Evolutionary conservation across 2,113 vertebrate species (phyloP).

Genomic region (Chamaea fasciata): DNA sequence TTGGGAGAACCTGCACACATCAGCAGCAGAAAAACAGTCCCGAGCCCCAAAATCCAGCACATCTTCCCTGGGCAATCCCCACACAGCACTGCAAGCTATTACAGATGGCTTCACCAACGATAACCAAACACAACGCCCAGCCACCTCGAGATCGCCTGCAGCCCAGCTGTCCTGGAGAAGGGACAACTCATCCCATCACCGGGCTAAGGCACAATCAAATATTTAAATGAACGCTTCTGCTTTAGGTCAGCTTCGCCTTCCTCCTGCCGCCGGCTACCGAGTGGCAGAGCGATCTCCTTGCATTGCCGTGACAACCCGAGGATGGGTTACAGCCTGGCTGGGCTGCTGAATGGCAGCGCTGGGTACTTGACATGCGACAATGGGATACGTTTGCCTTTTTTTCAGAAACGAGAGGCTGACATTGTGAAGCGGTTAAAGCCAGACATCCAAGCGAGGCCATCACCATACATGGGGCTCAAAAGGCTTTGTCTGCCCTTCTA

Average conservation of each 20-base stretch:
- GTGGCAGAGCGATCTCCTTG: slow-evolving; percentile 10
- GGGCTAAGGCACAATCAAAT: slow-evolving; percentile 2
- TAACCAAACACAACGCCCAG: not conserved
- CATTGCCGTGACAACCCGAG: slow-evolving; percentile 31
- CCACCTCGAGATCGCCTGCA: not conserved
- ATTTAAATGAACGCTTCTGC: slow-evolving; percentile 12
- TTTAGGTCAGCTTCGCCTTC: not conserved
- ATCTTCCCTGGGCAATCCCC: not conserved
- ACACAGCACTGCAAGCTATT: accelerated
- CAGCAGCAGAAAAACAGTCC: not conserved
- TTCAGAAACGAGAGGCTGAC: slow-evolving; percentile 28
- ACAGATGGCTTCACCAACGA: not conserved
- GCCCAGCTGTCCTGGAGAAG: not conserved
- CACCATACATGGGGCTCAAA: slow-evolving; percentile 38
- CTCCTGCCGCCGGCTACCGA: not conserved
- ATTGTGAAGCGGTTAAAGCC: slow-evolving; percentile 58
- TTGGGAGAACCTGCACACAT: not conserved
- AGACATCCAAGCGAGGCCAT: slow-evolving; percentile 61
- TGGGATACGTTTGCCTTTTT: slow-evolving; percentile 53
- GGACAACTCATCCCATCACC: not conserved
- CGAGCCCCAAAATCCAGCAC: accelerated
- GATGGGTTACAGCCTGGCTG: slow-evolving; percentile 20
- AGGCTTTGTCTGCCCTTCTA: slow-evolving; percentile 68
- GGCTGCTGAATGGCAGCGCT: slow-evolving; percentile 26
- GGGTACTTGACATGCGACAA: slow-evolving; percentile 59